These are phyloP conservation scores for Scotopteryx bipunctaria DNA, from an alignment of 2,888 invertebrate species.

Conservation along the genomic window DNA sequence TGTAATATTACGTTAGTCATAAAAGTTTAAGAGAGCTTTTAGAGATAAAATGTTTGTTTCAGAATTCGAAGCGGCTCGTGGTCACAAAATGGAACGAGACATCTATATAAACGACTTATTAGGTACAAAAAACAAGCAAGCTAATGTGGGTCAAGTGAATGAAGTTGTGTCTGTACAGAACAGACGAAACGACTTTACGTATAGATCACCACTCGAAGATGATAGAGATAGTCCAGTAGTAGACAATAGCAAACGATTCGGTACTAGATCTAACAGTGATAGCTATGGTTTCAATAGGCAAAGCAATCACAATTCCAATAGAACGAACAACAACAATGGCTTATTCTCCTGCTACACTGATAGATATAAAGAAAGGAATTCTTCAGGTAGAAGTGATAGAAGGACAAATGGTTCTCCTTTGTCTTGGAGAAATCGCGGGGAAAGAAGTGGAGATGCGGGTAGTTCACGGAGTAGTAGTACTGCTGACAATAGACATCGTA, in stretches of 20 bases:
- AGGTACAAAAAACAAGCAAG: constrained; percentile 36
- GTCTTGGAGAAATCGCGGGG: constrained; percentile 23
- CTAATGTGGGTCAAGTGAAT: constrained; percentile 47
- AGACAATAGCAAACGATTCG: constrained; percentile 23
- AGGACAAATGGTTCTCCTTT: constrained; percentile 2
- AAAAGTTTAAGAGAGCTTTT: neutral
- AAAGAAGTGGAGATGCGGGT: constrained; percentile 9
- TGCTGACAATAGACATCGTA: constrained; percentile 10
- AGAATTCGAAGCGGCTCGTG: constrained; percentile 87
- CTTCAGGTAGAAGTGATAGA: neutral
- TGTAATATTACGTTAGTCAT: too few relatives aligned
- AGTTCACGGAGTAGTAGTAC: constrained; percentile 17
- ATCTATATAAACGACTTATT: constrained; percentile 79
- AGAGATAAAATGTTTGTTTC: constrained; percentile 42
- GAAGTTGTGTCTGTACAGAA: constrained; percentile 43
- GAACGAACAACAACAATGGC: constrained; percentile 1
- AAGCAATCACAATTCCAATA: constrained; percentile 2
- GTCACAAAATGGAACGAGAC: constrained; percentile 86
- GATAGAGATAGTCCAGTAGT: neutral
- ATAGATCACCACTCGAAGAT: constrained; percentile 40
- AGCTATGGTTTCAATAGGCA: constrained; percentile 2
- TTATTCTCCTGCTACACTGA: constrained; percentile 18
- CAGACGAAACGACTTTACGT: constrained; percentile 27
- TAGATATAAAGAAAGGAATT: constrained; percentile 9
- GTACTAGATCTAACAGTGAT: constrained; percentile 14